These are phyloP conservation scores for Cladopsammia gracilis DNA, from an alignment of 64 coral and sea anemone genomes.

Conservation along the genomic window DNA sequence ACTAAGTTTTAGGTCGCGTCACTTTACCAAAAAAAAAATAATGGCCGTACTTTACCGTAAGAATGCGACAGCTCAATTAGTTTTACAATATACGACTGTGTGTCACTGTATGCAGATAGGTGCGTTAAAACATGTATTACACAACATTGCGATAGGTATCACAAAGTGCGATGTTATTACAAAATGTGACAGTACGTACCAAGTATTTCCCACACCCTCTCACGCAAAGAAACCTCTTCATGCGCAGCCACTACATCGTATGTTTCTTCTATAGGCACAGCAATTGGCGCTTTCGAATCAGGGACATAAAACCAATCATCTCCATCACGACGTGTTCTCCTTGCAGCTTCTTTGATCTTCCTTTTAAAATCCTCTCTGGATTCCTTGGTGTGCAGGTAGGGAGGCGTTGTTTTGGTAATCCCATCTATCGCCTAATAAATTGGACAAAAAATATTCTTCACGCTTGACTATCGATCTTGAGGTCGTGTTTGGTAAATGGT, in stretches of 20 bases:
- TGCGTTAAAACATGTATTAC: no score
- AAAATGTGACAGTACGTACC: background rate
- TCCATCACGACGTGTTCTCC: background rate
- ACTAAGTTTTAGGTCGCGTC: no score
- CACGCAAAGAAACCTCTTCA: background rate
- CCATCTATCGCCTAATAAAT: constrained; percentile 3
- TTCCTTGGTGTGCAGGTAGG: background rate
- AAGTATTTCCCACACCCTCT: background rate
- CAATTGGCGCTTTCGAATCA: background rate
- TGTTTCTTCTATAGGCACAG: background rate
- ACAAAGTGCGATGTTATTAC: background rate
- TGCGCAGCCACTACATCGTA: background rate
- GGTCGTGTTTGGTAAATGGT: background rate
- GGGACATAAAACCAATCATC: background rate
- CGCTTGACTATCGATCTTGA: background rate
- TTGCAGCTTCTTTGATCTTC: constrained; percentile 4
- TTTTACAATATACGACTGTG: no score
- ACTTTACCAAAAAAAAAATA: no score
- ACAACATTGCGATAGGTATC: no score
- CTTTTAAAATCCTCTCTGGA: background rate
- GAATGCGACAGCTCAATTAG: no score
- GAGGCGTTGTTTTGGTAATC: background rate
- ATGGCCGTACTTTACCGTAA: no score
- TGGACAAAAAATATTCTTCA: no score
- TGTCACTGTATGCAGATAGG: no score